Evolutionary conservation across 2,797 vertebrate species (phyloP).

Genomic region (Fratercula arctica): DNA sequence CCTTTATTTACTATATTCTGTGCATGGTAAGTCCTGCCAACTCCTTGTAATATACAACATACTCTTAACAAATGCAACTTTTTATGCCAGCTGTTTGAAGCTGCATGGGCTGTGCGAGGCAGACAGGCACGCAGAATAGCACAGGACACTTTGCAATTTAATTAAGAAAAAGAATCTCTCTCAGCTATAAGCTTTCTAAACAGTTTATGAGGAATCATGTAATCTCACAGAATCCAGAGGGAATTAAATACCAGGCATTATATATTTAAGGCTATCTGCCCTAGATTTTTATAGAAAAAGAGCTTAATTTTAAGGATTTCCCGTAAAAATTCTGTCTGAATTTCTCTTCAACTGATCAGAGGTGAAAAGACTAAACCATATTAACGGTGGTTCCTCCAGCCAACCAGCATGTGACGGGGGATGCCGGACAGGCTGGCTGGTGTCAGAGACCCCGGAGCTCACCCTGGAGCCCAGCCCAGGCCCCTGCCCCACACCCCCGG

Average conservation of each 20-base stretch:
- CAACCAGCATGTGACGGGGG: too few relatives aligned
- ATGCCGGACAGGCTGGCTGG: background rate
- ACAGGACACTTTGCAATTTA: background rate
- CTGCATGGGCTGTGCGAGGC: background rate
- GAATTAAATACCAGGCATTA: background rate
- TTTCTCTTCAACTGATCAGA: background rate
- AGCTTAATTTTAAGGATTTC: slow-evolving; percentile 5
- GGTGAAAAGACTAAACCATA: background rate
- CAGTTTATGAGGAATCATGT: background rate
- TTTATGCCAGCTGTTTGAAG: background rate
- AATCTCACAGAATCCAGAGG: background rate
- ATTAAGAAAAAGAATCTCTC: background rate
- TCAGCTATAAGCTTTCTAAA: background rate
- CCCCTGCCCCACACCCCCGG: background rate
- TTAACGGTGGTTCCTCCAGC: background rate
- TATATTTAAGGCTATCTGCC: background rate
- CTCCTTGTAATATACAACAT: too few relatives aligned
- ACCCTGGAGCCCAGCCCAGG: background rate
- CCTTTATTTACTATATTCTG: background rate
- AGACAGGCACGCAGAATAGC: background rate
- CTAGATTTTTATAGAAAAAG: background rate
- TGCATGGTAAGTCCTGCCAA: background rate
- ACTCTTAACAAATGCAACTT: background rate
- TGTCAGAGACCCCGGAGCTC: fast-evolving
- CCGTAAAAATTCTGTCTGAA: background rate